Evolutionary conservation across 2,113 vertebrate species (phyloP).

Genomic region (Promerops cafer): DNA sequence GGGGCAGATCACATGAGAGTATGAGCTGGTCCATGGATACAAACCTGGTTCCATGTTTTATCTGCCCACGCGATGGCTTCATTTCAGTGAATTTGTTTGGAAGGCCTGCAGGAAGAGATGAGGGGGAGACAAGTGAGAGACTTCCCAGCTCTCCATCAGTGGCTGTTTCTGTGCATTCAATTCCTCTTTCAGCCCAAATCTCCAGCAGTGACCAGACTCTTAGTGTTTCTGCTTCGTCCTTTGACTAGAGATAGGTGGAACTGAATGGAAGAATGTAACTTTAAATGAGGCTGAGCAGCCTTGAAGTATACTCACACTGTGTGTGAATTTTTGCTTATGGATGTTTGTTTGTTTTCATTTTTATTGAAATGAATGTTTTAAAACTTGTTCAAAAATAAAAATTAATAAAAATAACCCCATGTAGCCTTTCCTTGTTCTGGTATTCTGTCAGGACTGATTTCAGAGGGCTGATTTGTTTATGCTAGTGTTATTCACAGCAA

Average conservation of each 20-base stretch:
- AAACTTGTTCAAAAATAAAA: background rate
- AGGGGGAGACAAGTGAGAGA: background rate
- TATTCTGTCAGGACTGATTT: background rate
- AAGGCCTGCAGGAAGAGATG: background rate
- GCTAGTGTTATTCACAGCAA: background rate
- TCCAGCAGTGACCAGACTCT: background rate
- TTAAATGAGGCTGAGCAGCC: background rate
- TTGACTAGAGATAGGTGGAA: background rate
- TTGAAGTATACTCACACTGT: background rate
- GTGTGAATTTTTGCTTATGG: background rate
- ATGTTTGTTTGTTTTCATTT: background rate
- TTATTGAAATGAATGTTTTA: background rate
- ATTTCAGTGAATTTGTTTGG: background rate
- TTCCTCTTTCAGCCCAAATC: background rate
- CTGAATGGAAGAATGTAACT: background rate
- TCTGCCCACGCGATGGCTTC: fast-evolving
- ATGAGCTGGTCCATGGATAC: background rate
- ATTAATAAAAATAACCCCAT: background rate
- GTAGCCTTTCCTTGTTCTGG: background rate
- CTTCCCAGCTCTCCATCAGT: background rate
- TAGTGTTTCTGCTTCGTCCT: background rate
- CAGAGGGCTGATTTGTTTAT: background rate
- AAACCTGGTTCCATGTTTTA: background rate
- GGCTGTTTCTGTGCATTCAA: background rate
- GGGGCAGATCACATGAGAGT: background rate